phyloP scores from a whole-genome alignment of 2,113 vertebrate species.

The Pampusana beccarii region DNA sequence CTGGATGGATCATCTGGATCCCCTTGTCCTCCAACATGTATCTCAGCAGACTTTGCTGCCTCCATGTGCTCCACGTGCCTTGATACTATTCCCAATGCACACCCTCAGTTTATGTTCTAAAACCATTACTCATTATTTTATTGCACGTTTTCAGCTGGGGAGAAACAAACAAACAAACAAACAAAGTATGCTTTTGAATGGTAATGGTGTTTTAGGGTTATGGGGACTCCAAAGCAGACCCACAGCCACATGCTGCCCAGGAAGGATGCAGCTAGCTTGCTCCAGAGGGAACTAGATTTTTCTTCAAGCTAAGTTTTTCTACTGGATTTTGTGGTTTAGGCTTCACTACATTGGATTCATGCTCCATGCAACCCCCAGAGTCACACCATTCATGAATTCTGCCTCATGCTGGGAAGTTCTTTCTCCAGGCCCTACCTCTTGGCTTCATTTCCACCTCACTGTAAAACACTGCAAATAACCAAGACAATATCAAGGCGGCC shows the following conservation, averaged over 20 bases:
- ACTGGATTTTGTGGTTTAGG: background rate
- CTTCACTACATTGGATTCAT: background rate
- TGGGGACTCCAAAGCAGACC: background rate
- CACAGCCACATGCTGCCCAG: background rate
- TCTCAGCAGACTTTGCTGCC: background rate
- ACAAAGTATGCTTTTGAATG: background rate
- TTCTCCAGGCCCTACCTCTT: background rate
- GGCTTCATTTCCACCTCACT: background rate
- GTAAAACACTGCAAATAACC: background rate
- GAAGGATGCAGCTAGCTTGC: background rate
- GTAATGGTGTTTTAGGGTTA: background rate
- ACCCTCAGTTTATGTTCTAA: background rate
- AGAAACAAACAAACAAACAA: too few relatives aligned
- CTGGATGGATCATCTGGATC: background rate
- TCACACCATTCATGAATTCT: background rate
- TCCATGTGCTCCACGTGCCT: background rate
- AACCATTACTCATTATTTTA: fast-evolving
- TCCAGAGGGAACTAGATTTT: background rate
- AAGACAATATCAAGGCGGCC: background rate
- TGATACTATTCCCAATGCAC: background rate
- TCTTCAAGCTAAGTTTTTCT: background rate
- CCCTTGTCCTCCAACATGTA: background rate
- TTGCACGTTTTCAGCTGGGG: background rate
- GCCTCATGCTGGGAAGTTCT: background rate
- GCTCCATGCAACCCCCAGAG: fast-evolving